These are phyloP conservation scores for Phasia obesa DNA, from an alignment of 2,888 invertebrate genomes.

Conservation along the genomic window DNA sequence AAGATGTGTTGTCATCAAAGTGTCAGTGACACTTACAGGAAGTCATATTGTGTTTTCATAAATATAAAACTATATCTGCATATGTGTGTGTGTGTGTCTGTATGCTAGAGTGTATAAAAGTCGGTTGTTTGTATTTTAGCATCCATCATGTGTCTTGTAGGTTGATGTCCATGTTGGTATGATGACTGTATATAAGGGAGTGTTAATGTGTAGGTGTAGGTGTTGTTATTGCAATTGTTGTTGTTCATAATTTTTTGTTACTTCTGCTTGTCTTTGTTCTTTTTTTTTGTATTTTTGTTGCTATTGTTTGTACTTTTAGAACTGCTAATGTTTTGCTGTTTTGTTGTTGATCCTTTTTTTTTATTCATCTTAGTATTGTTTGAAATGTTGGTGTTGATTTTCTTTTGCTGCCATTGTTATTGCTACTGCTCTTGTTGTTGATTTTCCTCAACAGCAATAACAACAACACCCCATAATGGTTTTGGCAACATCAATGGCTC, in stretches of 20 bases:
- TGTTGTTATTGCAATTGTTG: conserved; percentile 25
- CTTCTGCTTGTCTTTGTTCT: background rate
- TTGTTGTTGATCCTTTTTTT: background rate
- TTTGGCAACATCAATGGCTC: conserved; percentile 61
- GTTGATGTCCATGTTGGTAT: conserved; percentile 20
- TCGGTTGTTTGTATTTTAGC: conserved; percentile 30
- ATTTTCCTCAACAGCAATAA: conserved; percentile 34
- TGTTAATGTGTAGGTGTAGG: conserved; percentile 51
- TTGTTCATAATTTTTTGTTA: background rate
- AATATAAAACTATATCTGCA: background rate
- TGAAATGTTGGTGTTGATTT: conserved; percentile 50
- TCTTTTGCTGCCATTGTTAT: background rate
- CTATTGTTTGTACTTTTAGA: conserved; percentile 50
- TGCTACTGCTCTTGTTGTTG: conserved; percentile 18
- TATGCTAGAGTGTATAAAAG: conserved; percentile 15
- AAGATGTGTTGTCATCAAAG: conserved; percentile 68
- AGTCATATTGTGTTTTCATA: conserved; percentile 60
- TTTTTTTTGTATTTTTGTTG: conserved; percentile 24
- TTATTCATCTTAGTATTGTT: conserved; percentile 35
- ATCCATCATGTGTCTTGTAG: conserved; percentile 40
- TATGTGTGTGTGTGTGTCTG: background rate
- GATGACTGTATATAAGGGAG: background rate
- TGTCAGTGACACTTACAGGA: conserved; percentile 70
- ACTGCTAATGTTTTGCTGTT: conserved; percentile 57
- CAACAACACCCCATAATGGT: conserved; percentile 62